Base-by-base conservation (phyloP, 2,113 vertebrate genomes). In the Beaufortia kweichowensis region DNA sequence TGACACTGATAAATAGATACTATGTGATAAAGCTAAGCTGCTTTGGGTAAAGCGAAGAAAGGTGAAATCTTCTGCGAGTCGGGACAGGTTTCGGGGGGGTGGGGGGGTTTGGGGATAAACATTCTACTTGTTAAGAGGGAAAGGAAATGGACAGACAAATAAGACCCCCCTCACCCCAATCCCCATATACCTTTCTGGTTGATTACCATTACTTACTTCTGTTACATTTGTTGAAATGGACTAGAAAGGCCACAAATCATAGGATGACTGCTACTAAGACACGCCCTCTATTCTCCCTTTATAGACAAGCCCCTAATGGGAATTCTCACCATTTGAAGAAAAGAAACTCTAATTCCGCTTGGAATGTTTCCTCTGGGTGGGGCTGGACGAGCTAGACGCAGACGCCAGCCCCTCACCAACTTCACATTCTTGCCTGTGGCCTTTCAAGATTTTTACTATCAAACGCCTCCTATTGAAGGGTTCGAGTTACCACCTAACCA, bases 351-450 rank as follows among this genome's bases (percentile, higher is more conserved):
- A 82, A 86, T 82, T 81, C 80, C 75, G 76, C 71, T 74, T 79
- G 81, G 82, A 86, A 84, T 84, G 79, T 84, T 83, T 84, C 81
- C 71, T 77, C 55, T 84, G 85, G 83, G 83, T 83, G 83, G 81
- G 83, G 83, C 79, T 82, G 74, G 71, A 79, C 62, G 79, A 84
- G 72, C 74, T 66, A 77, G 53, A 83, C 64, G 53, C 61, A 81
- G 65, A 68, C 66, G 56, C 72, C 70, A 57, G 68, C 61, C 62
- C 76, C 63, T 41, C 23, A 63, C 59, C 31, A 61, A 26, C 29
- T 43, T 84, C 65, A 56, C 63, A 67, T 66, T 66, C 77, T 64
- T 66, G 60, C 65, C 53, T 70, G 19, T 62, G 63, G 77, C 81
- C 68, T 62, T 69, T 77, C 63, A 78, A 78, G 28, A 39, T 64